A percentile compares a stretch with the other conserved stretches of the same genome.
These are phyloP conservation scores for Yponomeuta malinellus DNA, from an alignment of 2,888 invertebrate genomes.

Conservation along the genomic window DNA sequence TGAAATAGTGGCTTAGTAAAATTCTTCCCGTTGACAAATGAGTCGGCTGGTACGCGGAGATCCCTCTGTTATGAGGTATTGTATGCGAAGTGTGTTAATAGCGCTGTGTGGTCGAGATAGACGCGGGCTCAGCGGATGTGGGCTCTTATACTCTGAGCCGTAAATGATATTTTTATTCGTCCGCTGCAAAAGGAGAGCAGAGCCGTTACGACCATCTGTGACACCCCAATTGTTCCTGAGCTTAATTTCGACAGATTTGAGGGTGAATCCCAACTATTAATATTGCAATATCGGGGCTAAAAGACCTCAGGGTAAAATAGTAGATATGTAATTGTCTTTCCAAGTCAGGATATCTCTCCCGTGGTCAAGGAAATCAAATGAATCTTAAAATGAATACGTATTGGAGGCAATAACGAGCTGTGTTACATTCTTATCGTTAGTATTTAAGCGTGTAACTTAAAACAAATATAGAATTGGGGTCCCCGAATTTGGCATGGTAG, in stretches of 20 bases:
- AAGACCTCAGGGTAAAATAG: constrained; percentile 30
- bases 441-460: constrained; percentile 4
- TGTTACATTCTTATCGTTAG: not conserved
- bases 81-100: constrained; percentile 45
- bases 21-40: constrained; percentile 3
- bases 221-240: constrained; percentile 60
- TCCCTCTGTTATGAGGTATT: constrained; percentile 16
- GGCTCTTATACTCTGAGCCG: constrained; percentile 39
- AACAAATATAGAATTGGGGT: constrained; percentile 24
- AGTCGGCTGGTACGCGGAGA: not conserved
- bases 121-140: constrained; percentile 40
- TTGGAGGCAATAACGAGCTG: not conserved
- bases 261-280: constrained; percentile 59
- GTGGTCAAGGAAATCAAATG: not conserved
- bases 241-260: constrained; percentile 64
- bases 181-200: constrained; percentile 41
- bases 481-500: constrained; percentile 50
- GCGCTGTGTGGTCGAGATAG: constrained; percentile 35
- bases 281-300: constrained; percentile 46
- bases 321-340: constrained; percentile 18
- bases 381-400: not conserved
- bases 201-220: constrained; percentile 69
- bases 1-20: not conserved
- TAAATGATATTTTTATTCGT: constrained; percentile 70
- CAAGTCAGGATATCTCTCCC: not conserved